phyloP scores from a whole-genome alignment of 2,113 vertebrate species.

The Balaenoptera acutorostrata region DNA sequence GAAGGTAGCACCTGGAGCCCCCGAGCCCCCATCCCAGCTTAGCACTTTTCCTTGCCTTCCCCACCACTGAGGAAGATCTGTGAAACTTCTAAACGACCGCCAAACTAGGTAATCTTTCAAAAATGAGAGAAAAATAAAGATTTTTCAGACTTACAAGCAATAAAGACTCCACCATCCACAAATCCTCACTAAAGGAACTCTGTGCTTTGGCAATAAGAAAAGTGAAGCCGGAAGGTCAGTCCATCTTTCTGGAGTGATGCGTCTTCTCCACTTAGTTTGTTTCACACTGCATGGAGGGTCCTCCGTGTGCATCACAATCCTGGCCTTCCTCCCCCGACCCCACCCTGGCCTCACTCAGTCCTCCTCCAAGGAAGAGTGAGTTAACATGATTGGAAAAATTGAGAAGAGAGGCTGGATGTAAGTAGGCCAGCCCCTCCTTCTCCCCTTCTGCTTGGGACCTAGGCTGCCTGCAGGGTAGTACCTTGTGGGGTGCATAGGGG shows the following conservation, averaged over 20 bases:
- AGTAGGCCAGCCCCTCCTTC: neutral
- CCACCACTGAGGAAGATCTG: neutral
- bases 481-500: neutral
- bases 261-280: neutral
- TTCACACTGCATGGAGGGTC: neutral
- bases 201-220: neutral
- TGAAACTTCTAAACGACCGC: neutral
- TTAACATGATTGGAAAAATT: neutral
- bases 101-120: neutral
- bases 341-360: neutral
- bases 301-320: neutral
- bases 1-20: neutral
- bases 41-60: neutral
- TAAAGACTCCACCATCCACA: neutral
- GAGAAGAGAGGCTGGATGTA: neutral
- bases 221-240: neutral
- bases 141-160: neutral
- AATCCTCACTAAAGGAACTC: neutral
- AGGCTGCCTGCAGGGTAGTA: neutral
- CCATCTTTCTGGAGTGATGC: neutral
- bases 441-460: neutral
- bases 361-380: neutral
- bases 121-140: neutral
- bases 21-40: neutral
- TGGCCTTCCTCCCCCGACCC: neutral